Percentiles rank a stretch among this genome's conserved stretches.
These are phyloP conservation scores for Psettodes erumei DNA, from an alignment of 2,113 vertebrate genomes.

Conservation along the genomic window DNA sequence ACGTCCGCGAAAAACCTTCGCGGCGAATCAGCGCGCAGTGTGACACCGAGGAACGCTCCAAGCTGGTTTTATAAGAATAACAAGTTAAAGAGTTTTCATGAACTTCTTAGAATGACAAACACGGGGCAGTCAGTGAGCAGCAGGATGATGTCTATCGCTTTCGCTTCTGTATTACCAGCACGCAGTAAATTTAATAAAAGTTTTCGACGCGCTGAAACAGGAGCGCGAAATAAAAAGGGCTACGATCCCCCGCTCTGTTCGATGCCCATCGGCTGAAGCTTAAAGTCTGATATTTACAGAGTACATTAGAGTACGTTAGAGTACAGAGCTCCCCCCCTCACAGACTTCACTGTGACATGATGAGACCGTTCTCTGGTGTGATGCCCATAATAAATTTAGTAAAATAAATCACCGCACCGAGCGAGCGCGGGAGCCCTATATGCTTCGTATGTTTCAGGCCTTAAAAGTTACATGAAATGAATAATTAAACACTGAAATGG, in stretches of 20 bases:
- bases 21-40: no score
- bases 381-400: constrained; percentile 9
- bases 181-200: not conserved
- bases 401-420: constrained; percentile 19
- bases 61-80: not conserved
- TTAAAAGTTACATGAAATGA: constrained; percentile 59
- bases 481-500: constrained; percentile 62
- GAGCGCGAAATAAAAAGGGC: not conserved
- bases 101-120: not conserved
- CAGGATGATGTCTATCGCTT: not conserved
- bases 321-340: not conserved
- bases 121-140: not conserved
- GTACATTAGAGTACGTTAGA: no score
- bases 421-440: constrained; percentile 6
- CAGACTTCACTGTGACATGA: not conserved
- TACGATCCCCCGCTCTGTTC: no score
- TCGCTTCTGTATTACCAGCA: not conserved
- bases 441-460: constrained; percentile 30
- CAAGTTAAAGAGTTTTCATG: constrained; percentile 8
- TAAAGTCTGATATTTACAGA: no score
- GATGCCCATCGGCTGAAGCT: no score
- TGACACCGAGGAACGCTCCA: no score
- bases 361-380: constrained; percentile 5
- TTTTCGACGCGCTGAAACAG: not conserved
- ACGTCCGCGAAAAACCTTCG: no score